Evolutionary conservation across 2,113 vertebrate species (phyloP).

Genomic region (Limnothrissa miodon): DNA sequence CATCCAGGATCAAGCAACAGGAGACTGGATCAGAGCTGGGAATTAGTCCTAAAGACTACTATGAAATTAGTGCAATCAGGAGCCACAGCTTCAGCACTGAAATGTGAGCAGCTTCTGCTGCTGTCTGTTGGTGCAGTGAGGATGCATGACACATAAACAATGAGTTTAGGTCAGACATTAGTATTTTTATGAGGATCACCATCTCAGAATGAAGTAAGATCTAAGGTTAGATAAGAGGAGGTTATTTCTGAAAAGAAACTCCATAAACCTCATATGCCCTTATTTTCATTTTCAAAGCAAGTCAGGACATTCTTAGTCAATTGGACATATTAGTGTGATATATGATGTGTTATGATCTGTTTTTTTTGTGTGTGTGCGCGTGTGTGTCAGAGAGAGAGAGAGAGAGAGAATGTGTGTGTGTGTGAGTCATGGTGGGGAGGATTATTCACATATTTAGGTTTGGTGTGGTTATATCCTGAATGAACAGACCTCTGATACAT

Average conservation of each 20-base stretch:
- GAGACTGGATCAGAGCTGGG: not conserved
- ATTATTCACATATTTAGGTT: not conserved
- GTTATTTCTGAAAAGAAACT: not conserved
- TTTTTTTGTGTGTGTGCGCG: not conserved
- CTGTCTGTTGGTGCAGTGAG: not conserved
- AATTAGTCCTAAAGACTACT: not conserved
- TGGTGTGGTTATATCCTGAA: not conserved
- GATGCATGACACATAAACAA: no score
- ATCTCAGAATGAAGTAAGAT: not conserved
- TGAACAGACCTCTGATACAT: not conserved
- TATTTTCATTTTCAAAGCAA: not conserved
- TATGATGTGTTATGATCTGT: no score
- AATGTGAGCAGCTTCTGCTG: not conserved
- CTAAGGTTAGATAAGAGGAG: not conserved
- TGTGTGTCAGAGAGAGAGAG: no score
- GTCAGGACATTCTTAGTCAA: not conserved
- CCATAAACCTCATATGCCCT: not conserved
- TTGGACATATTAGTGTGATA: no score
- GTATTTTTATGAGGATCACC: not conserved
- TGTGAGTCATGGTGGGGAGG: not conserved
- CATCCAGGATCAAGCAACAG: constrained; percentile 6
- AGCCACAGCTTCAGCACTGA: not conserved
- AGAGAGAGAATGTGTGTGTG: not conserved
- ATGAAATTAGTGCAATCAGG: not conserved
- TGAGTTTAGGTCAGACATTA: not conserved